phyloP scores from a whole-genome alignment of 2,113 vertebrate species.

The Poecile atricapillus region DNA sequence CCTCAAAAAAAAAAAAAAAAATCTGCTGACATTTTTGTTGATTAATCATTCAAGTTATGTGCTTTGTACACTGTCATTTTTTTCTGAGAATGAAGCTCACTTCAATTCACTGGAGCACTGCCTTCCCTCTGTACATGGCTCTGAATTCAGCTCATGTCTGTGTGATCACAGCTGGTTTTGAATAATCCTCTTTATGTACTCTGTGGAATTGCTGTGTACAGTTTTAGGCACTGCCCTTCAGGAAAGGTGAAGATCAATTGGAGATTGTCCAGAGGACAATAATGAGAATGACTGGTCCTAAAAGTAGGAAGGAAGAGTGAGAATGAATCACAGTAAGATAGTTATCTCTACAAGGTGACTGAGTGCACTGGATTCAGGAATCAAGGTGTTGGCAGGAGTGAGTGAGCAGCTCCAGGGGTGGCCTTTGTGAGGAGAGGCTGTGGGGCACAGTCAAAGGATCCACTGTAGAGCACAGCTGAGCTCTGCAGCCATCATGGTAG shows the following conservation, averaged over 20 bases:
- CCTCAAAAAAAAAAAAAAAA: neutral
- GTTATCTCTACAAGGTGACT: neutral
- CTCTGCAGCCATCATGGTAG: neutral
- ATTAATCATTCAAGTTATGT: neutral
- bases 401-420: rapidly evolving
- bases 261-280: neutral
- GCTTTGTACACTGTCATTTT: neutral
- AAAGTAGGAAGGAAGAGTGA: neutral
- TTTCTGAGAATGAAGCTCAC: neutral
- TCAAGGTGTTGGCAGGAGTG: neutral
- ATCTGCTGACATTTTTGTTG: neutral
- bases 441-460: neutral
- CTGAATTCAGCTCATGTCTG: neutral
- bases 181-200: neutral
- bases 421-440: neutral
- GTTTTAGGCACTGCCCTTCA: neutral
- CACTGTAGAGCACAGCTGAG: neutral
- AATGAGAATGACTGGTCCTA: neutral
- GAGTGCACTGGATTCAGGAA: neutral
- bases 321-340: neutral
- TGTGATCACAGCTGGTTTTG: neutral
- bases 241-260: neutral
- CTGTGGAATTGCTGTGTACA: neutral
- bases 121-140: rapidly evolving
- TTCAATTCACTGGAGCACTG: neutral